Evolutionary conservation across 2,113 vertebrate genomes (phyloP).

Genomic region (Sturnira hondurensis): DNA sequence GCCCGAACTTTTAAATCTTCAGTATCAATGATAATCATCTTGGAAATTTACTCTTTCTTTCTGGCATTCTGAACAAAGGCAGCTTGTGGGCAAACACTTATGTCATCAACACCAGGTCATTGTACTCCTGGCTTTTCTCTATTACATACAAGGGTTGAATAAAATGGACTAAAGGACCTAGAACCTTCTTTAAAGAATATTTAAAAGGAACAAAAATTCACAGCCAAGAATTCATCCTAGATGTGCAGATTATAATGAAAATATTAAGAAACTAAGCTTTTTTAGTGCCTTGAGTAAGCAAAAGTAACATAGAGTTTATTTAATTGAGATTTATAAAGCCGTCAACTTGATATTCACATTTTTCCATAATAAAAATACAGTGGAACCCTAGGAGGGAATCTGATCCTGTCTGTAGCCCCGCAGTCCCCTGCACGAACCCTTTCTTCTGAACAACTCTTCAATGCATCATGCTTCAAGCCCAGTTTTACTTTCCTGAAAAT

Average conservation of each 20-base stretch:
- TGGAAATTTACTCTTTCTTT: neutral
- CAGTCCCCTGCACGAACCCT: neutral
- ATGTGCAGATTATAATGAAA: neutral
- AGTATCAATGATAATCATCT: neutral
- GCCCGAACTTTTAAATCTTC: neutral
- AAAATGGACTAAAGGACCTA: neutral
- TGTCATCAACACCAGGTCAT: neutral
- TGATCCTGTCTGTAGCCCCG: neutral
- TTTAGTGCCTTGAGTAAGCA: neutral
- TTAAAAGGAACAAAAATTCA: neutral
- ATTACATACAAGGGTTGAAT: neutral
- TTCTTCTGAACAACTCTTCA: neutral
- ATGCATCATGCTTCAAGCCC: neutral
- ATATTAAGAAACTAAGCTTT: neutral
- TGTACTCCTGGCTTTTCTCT: neutral
- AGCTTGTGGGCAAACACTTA: neutral
- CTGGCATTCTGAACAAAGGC: neutral
- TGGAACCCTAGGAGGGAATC: neutral
- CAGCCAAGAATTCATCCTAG: neutral
- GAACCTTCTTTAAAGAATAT: neutral
- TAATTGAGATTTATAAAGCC: neutral
- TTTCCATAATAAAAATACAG: conserved; percentile 3
- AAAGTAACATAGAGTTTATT: neutral
- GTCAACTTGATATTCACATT: neutral
- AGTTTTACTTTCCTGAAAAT: neutral